A percentile compares a stretch with the other conserved stretches of the same genome.
These are phyloP conservation scores for Trichosurus vulpecula DNA, from an alignment of 2,797 vertebrate genomes.

Conservation along the genomic window DNA sequence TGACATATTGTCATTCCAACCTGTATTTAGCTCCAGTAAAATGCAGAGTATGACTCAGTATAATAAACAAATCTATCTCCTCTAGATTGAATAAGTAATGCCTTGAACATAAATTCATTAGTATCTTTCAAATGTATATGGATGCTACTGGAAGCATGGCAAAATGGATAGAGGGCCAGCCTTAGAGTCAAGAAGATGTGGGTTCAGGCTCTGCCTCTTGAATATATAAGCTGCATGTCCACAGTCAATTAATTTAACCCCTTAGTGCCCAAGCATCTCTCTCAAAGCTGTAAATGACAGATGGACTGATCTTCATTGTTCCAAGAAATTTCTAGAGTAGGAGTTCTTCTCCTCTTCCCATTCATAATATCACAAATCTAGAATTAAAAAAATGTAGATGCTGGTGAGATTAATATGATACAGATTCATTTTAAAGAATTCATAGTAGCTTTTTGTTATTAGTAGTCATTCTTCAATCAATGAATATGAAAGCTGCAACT, in stretches of 20 bases:
- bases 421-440: neutral
- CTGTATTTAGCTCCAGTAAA: neutral
- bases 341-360: neutral
- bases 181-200: neutral
- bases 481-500: neutral
- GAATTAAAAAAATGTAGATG: neutral
- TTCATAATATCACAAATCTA: neutral
- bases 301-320: neutral
- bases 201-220: neutral
- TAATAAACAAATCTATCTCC: neutral
- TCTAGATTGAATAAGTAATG: neutral
- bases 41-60: neutral
- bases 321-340: neutral
- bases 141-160: neutral
- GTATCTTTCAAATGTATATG: neutral
- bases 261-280: neutral
- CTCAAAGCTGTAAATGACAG: neutral
- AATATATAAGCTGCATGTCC: neutral
- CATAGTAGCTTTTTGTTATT: neutral
- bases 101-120: neutral
- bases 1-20: neutral
- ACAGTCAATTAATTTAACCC: neutral
- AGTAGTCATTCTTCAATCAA: neutral
- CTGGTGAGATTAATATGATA: neutral
- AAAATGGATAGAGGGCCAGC: neutral